A percentile compares a stretch with the other conserved stretches of the same genome.
These are phyloP conservation scores for Bungarus multicinctus DNA, from an alignment of 2,113 vertebrate genomes.

Conservation along the genomic window DNA sequence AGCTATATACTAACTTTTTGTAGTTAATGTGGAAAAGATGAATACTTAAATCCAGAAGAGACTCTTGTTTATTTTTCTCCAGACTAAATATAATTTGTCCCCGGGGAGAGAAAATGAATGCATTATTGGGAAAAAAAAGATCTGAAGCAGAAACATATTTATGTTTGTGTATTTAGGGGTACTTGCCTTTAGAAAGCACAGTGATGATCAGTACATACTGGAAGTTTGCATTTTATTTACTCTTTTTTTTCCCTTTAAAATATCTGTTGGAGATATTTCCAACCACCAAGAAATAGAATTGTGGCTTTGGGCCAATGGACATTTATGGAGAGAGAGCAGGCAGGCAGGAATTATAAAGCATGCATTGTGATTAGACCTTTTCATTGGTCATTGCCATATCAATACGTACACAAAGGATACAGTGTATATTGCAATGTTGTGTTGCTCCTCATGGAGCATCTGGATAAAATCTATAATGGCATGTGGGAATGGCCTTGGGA, in stretches of 20 bases:
- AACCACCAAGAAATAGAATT: not conserved
- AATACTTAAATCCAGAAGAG: not conserved
- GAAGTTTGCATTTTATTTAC: not conserved
- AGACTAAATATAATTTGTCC: not conserved
- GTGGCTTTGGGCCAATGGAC: not conserved
- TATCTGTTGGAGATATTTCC: not conserved
- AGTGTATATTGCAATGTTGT: not conserved
- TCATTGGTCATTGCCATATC: not conserved
- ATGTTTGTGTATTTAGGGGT: not conserved
- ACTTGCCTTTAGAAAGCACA: constrained; percentile 41
- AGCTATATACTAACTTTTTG: not conserved
- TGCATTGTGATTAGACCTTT: not conserved
- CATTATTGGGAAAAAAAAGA: not conserved
- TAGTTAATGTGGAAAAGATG: not conserved
- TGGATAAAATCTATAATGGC: not conserved
- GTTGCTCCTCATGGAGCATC: not conserved
- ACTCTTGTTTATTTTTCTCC: constrained; percentile 1
- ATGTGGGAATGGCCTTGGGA: not conserved
- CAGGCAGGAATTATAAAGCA: not conserved
- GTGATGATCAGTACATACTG: not conserved
- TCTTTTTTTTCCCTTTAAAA: not conserved
- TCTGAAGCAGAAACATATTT: not conserved
- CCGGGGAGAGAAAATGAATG: not conserved
- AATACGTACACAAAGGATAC: not conserved
- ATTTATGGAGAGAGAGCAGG: not conserved